Percentiles rank a stretch among this genome's conserved stretches.
Evolutionary conservation across 2,888 invertebrate species (phyloP).

Genomic region (Drosophila silvestris): DNA sequence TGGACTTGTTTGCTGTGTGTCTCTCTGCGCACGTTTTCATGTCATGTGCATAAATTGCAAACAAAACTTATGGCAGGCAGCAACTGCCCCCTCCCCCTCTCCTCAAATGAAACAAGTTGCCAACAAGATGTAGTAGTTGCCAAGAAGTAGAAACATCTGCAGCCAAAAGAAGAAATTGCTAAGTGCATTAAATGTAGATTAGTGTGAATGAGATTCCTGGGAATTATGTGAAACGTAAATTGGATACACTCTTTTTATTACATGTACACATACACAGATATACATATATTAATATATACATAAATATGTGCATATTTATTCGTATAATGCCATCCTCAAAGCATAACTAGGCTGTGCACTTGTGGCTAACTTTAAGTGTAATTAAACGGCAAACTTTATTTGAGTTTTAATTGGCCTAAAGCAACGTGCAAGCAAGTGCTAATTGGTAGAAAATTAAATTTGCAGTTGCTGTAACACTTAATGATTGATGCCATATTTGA

Average conservation of each 20-base stretch:
- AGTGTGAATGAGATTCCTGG: conserved; percentile 40
- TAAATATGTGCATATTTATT: not conserved
- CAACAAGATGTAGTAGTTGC: conserved; percentile 15
- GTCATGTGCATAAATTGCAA: conserved; percentile 74
- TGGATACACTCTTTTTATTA: conserved; percentile 5
- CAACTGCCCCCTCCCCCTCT: too few relatives aligned
- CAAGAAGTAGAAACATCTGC: conserved; percentile 1
- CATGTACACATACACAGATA: not conserved
- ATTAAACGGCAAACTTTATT: conserved; percentile 25
- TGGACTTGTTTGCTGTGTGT: conserved; percentile 17
- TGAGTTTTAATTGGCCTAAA: conserved; percentile 32
- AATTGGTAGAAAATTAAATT: not conserved
- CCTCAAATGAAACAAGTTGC: conserved; percentile 34
- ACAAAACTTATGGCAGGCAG: conserved; percentile 50
- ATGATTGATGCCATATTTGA: not conserved
- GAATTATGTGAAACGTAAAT: conserved; percentile 29
- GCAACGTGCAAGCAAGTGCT: not conserved
- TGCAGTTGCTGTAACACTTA: not conserved
- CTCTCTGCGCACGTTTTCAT: conserved; percentile 69
- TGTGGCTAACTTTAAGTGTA: conserved; percentile 22
- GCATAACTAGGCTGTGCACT: conserved; percentile 9
- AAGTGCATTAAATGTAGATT: conserved; percentile 70
- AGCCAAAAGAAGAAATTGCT: conserved; percentile 31
- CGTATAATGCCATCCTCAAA: conserved; percentile 5
- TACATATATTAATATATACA: not conserved